phyloP scores from a whole-genome alignment of 2,888 invertebrate genomes.

The Dorcus parallelipipedus region DNA sequence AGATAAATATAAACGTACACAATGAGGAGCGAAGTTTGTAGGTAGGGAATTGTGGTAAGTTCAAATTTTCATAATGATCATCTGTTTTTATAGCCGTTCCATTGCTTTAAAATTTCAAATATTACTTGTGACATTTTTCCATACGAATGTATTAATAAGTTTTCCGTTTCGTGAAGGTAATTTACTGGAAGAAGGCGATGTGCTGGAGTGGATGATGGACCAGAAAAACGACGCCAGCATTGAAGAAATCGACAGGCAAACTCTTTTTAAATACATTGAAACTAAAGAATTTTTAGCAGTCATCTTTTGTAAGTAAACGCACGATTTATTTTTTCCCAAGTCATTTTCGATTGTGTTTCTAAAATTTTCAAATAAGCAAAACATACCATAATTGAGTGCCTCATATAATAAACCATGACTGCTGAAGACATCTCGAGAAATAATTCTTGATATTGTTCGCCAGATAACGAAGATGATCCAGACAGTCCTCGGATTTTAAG shows the following conservation, averaged over 20 bases:
- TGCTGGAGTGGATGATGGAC: constrained; percentile 86
- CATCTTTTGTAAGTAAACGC: constrained; percentile 79
- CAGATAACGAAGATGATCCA: constrained; percentile 80
- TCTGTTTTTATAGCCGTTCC: constrained; percentile 38
- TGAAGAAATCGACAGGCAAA: constrained; percentile 82
- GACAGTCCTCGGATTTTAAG: constrained; percentile 76
- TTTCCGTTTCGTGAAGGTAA: constrained; percentile 55
- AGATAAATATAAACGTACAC: background rate
- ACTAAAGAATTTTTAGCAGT: constrained; percentile 90
- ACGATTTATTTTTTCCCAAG: constrained; percentile 1
- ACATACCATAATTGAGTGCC: no score
- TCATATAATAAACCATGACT: no score
- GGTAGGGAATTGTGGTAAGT: constrained; percentile 15
- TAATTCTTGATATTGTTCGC: constrained; percentile 2
- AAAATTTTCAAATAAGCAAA: background rate
- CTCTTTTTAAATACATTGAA: constrained; percentile 78
- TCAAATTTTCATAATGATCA: constrained; percentile 9
- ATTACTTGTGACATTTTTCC: background rate
- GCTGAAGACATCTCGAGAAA: no score
- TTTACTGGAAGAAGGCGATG: constrained; percentile 73
- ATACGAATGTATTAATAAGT: background rate
- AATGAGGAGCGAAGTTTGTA: background rate
- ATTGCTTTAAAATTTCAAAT: constrained; percentile 29
- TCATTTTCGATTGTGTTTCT: background rate
- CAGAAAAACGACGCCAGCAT: constrained; percentile 91